Percentiles rank a stretch among this genome's conserved stretches.
Evolutionary conservation across 2,888 invertebrate species (phyloP).

Genomic region (Neria commutata): DNA sequence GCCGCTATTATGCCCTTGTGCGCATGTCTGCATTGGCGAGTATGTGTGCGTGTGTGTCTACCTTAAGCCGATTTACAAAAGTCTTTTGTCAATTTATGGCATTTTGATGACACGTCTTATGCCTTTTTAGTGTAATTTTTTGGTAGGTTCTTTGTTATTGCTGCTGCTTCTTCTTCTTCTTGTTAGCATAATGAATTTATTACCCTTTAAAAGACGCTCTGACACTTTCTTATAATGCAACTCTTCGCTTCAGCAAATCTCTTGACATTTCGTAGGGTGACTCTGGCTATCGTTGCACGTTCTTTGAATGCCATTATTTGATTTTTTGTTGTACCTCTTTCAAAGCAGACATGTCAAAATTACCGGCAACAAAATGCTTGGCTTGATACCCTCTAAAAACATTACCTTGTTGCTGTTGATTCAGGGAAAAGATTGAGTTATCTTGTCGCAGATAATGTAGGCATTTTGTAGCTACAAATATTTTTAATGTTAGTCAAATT

Average conservation of each 20-base stretch:
- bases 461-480: too few relatives aligned
- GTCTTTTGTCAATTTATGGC: background rate
- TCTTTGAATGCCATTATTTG: background rate
- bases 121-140: background rate
- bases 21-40: background rate
- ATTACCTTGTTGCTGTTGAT: too few relatives aligned
- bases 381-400: too few relatives aligned
- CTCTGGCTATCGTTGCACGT: background rate
- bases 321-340: background rate
- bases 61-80: constrained; percentile 5
- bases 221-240: background rate
- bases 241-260: background rate
- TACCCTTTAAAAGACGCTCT: background rate
- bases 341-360: too few relatives aligned
- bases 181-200: background rate
- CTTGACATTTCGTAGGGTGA: background rate
- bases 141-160: background rate
- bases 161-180: too few relatives aligned
- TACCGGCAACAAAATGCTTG: background rate
- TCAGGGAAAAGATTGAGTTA: too few relatives aligned
- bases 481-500: too few relatives aligned
- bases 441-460: too few relatives aligned
- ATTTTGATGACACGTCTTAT: background rate
- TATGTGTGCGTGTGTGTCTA: background rate
- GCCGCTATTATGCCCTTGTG: background rate